Evolutionary conservation across 2,888 invertebrate genomes (phyloP), one percentile per base, ranked within the genome.

Genomic region (Caenorhabditis angaria): DNA sequence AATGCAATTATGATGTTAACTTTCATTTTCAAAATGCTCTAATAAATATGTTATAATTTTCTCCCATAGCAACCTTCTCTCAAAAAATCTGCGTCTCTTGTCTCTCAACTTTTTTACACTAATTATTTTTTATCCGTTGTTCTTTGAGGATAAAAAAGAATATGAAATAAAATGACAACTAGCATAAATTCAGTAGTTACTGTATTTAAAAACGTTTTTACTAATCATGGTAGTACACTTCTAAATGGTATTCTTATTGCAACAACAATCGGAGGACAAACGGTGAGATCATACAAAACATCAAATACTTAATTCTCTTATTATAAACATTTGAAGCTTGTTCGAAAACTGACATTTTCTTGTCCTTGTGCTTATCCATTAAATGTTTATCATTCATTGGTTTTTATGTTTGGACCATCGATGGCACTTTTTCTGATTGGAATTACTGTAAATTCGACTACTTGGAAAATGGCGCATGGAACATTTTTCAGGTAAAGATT

Each of bases 331-430:
- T 68, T 78, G 60, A 68, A 83, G 83, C 61, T 84, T 4, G 78
- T 84, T 24, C 78, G 82, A 50, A 81, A 77, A 48, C 59, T 84
- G 18, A 80, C 83, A 0, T 84, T 84, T 65, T 47, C 80, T 8
- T 84, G 84, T 66, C 84, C 84, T 0, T 84, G 84, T 66, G 81
- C 83, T 2, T 83, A 77, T 61, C 84, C 84, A 6, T 65, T 84
- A 32, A 84, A 84, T 56, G 75, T 82, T 27, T 72, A 78, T 48
- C 83, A 83, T 47, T 80, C 84, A 0, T 55, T 73, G 18, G 77
- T 81, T 14, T 84, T 83, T 62, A 80, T 84, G 56, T 74, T 79
- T n/a, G 79, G 79, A 8, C 79, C 79, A 12, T 66, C 79, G 14
- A 63, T 65, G 1, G 79, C 77, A 22, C 61, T 80, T 12, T 61